These are phyloP conservation scores for Styela clava DNA, from an alignment of 23 tunicate species.

Conservation along the genomic window DNA sequence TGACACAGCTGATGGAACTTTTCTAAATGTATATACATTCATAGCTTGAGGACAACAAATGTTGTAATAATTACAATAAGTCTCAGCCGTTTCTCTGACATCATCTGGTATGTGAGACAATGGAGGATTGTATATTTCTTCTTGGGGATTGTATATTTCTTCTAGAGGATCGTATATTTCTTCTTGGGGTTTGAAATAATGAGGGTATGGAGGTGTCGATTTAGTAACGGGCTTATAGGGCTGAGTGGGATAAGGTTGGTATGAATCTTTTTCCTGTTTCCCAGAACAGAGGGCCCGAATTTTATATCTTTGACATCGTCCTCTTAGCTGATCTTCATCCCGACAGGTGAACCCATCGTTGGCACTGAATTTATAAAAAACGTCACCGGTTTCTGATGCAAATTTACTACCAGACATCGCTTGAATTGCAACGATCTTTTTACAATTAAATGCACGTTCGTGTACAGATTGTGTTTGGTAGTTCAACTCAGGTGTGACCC, in stretches of 20 bases:
- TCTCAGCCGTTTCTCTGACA: neutral
- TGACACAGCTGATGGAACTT: neutral
- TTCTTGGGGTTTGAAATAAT: neutral
- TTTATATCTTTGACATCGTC: conserved; percentile 54
- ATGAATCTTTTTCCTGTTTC: neutral
- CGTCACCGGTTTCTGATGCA: conserved; percentile 76
- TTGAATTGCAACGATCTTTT: conserved; percentile 11
- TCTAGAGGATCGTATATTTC: too few relatives aligned
- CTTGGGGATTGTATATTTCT: neutral
- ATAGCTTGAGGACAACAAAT: neutral
- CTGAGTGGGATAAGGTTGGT: neutral
- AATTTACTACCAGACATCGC: neutral
- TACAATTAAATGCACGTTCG: neutral
- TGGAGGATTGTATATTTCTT: neutral
- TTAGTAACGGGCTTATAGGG: neutral
- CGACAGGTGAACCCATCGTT: conserved; percentile 54
- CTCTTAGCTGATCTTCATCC: conserved; percentile 43
- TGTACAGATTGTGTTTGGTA: neutral
- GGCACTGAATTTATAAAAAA: conserved; percentile 53
- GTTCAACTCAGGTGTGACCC: neutral
- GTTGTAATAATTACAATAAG: neutral
- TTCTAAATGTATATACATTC: neutral
- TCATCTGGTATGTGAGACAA: neutral
- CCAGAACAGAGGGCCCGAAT: conserved; percentile 71
- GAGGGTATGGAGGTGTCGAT: neutral